Percentiles rank a stretch among this genome's conserved stretches.
phyloP scores from a whole-genome alignment of 2,113 vertebrate genomes.

The Dipodomys stephensi region DNA sequence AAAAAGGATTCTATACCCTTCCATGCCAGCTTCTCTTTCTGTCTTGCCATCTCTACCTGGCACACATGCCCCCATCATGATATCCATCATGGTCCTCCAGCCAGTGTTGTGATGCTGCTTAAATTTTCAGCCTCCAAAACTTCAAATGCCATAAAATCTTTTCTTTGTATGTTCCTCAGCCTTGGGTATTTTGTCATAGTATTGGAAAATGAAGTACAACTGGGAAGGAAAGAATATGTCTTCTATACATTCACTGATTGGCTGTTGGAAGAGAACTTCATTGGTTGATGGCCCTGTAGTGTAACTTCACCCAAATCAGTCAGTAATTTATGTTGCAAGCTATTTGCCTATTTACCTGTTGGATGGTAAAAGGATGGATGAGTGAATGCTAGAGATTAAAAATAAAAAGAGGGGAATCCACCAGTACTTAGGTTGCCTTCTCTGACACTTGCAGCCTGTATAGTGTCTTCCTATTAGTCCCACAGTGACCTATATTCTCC shows the following conservation, averaged over 20 bases:
- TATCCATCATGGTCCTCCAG: background rate
- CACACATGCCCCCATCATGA: background rate
- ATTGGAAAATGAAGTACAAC: background rate
- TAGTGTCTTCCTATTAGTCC: rapidly evolving
- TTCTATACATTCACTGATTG: background rate
- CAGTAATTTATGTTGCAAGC: background rate
- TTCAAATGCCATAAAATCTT: background rate
- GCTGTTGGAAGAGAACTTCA: background rate
- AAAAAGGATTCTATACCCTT: background rate
- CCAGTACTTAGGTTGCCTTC: background rate
- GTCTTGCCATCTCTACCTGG: background rate
- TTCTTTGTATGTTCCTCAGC: background rate
- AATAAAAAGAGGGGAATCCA: background rate
- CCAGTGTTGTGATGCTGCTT: background rate
- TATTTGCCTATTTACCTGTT: background rate
- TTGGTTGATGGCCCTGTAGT: background rate
- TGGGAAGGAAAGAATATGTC: background rate
- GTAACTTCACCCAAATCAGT: background rate
- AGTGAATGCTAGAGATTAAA: background rate
- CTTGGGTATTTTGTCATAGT: background rate
- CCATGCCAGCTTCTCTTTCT: background rate
- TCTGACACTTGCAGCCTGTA: too few species aligned
- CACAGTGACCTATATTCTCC: rapidly evolving
- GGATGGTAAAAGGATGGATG: background rate
- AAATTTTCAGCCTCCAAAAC: background rate